Percentiles rank a stretch among this genome's conserved stretches.
phyloP scores from a whole-genome alignment of 2,113 vertebrate genomes.

The Ageneiosus marmoratus region DNA sequence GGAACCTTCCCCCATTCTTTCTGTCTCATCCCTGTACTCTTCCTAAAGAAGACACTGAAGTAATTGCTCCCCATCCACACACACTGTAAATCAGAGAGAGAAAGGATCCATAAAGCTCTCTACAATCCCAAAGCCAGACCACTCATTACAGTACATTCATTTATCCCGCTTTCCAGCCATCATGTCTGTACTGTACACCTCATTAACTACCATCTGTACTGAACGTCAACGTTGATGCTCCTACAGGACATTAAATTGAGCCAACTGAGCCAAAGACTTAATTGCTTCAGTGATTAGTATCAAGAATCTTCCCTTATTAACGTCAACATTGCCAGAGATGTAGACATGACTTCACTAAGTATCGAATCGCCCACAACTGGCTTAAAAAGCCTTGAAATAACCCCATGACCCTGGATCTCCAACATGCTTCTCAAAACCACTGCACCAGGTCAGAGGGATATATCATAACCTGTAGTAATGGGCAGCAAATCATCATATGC shows the following conservation, averaged over 20 bases:
- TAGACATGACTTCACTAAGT: constrained; percentile 37
- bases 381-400: not conserved
- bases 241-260: constrained; percentile 12
- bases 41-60: constrained; percentile 72
- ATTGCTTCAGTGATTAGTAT: constrained; percentile 29
- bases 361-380: not conserved
- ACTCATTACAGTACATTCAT: constrained; percentile 27
- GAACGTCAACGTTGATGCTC: constrained; percentile 18
- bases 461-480: constrained; percentile 24
- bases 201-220: constrained; percentile 32
- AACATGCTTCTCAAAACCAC: constrained; percentile 10
- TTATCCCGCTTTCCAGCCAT: not conserved
- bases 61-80: constrained; percentile 73
- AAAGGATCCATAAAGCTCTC: constrained; percentile 70
- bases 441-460: not conserved
- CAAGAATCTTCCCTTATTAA: constrained; percentile 8
- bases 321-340: constrained; percentile 4
- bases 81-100: constrained; percentile 73
- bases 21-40: constrained; percentile 64
- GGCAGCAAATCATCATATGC: constrained; percentile 34
- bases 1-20: constrained; percentile 62
- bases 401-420: constrained; percentile 15
- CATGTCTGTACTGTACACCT: constrained; percentile 22
- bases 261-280: constrained; percentile 27
- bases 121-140: constrained; percentile 62